Base-by-base conservation (phyloP, 2,888 invertebrate genomes). In the Augochlorella aurata region DNA sequence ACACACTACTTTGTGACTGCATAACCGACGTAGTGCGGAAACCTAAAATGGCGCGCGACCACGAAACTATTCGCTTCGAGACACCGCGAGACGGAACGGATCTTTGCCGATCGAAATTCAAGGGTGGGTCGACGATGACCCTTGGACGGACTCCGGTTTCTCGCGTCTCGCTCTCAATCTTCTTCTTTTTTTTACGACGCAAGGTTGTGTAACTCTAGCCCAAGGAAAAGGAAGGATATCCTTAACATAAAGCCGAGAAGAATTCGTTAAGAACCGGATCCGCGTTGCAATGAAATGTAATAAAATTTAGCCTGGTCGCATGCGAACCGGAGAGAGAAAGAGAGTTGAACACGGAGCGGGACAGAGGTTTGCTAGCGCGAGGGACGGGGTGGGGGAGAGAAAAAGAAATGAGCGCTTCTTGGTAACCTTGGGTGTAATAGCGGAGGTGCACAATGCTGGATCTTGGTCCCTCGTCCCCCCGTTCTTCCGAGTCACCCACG, bases 381-480 rank as follows among this genome's bases (percentile, higher is more conserved):
- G 50, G 5, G 24, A 18, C 16, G 63, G 52, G 47, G 63, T 10
- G 38, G 38, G 49, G 68, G 69, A 68, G 74, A 71, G 73, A 65
- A 50, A 70, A 67, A 65, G 67, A 83, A 71, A 84, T 72, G 69
- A 77, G 77, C 82, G 85, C 75, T 83, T 72, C 83, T 83, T 49
- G 80, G 84, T 89, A 89, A 90, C 89, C 89, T 89, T 89, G 90
- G 86, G 83, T 85, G 87, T 85, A 89, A 89, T 86, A 89, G 89
- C 84, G 65, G 75, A 87, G 87, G 83, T 88, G 80, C 83, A 85
- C 89, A 85, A 88, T 89, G 82, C 84, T 81, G 83, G 70, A 83
- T 84, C 84, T 67, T 81, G 79, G 74, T 77, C 75, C 76, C 78
- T 63, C 77, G 69, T 77, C 73, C 54, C 74, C 76, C 45, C 67